Percentiles rank a stretch among this genome's conserved stretches.
Evolutionary conservation across 2,888 invertebrate species (phyloP).

Genomic region (Tanytarsus gracilentus): DNA sequence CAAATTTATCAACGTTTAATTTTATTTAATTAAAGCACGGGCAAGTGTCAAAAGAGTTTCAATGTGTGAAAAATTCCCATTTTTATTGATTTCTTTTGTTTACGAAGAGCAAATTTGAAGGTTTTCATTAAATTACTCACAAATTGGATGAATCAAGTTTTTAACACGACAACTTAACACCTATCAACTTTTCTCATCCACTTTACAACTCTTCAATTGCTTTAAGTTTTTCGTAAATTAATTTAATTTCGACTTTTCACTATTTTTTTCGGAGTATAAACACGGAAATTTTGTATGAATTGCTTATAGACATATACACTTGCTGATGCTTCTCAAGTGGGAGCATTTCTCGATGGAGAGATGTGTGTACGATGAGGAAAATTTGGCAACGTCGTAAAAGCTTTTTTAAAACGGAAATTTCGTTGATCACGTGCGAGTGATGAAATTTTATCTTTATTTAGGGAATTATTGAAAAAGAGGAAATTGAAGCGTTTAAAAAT

Average conservation of each 20-base stretch:
- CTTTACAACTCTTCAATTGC: conserved; percentile 6
- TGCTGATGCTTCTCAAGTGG: not conserved
- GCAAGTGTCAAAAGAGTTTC: no score
- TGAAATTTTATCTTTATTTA: not conserved
- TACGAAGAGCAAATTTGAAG: not conserved
- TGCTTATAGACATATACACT: no score
- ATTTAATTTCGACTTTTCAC: not conserved
- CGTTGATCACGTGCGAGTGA: not conserved
- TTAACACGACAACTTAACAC: not conserved
- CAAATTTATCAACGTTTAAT: no score
- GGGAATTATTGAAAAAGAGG: no score
- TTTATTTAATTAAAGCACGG: no score
- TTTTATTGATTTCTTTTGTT: not conserved
- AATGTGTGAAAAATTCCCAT: not conserved
- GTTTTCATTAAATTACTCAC: not conserved
- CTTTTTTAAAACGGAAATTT: not conserved
- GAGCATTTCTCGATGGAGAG: no score
- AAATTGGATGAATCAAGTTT: not conserved
- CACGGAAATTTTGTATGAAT: not conserved
- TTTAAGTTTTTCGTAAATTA: not conserved
- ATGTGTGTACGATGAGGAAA: not conserved
- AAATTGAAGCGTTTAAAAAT: no score
- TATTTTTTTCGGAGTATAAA: not conserved
- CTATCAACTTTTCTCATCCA: not conserved
- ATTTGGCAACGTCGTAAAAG: not conserved